These are phyloP conservation scores for Platycheirus albimanus DNA, from an alignment of 2,888 invertebrate species.

Conservation along the genomic window DNA sequence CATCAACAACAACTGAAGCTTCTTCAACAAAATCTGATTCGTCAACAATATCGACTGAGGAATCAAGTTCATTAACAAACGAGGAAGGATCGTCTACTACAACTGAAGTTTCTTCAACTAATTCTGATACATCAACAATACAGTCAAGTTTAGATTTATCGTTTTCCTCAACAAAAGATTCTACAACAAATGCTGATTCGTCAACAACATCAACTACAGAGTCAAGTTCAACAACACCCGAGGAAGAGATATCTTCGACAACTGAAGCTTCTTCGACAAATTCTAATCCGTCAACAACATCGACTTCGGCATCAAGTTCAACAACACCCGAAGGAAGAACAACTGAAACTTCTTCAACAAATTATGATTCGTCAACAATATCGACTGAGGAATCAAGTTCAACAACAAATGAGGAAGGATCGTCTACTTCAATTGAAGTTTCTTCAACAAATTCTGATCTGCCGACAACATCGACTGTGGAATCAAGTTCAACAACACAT, in stretches of 20 bases:
- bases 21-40: not conserved
- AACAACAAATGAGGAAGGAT: not conserved
- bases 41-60: too few species aligned
- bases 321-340: not conserved
- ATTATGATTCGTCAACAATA: not conserved
- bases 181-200: not conserved
- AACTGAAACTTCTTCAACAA: not conserved
- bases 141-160: not conserved
- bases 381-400: not conserved
- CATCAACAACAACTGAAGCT: not conserved
- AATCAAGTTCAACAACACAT: not conserved
- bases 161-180: not conserved
- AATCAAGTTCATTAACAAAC: not conserved
- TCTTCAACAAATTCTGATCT: not conserved
- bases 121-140: not conserved
- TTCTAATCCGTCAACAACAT: not conserved
- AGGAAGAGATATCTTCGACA: not conserved
- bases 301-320: not conserved
- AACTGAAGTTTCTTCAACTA: not conserved
- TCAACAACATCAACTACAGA: not conserved
- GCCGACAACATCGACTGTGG: not conserved
- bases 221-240: not conserved
- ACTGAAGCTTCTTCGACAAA: not conserved
- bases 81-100: not conserved
- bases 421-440: not conserved